phyloP scores from a whole-genome alignment of 2,797 vertebrate genomes.

The Dipus sagitta region DNA sequence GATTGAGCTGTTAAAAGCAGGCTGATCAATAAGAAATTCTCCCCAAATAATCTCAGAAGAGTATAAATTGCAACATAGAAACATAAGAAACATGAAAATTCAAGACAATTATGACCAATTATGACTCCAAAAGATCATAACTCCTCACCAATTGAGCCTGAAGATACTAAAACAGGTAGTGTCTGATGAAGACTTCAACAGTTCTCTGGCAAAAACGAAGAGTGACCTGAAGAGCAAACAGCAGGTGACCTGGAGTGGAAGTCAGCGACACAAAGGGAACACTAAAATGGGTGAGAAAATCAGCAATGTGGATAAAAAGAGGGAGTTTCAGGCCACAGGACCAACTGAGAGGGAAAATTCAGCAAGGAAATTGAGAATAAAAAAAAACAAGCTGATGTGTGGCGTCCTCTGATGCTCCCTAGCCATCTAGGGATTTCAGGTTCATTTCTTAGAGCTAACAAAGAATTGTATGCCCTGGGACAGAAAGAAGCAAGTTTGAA shows the following conservation, averaged over 20 bases:
- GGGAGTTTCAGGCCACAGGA: too few relatives aligned
- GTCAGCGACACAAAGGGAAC: not conserved
- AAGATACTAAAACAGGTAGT: not conserved
- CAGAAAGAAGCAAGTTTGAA: too few relatives aligned
- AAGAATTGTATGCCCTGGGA: too few relatives aligned
- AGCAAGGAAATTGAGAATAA: not conserved
- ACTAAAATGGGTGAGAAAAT: not conserved
- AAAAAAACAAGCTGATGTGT: not conserved
- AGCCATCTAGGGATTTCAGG: too few relatives aligned
- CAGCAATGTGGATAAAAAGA: not conserved
- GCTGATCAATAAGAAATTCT: not conserved
- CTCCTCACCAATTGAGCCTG: not conserved
- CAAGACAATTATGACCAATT: not conserved
- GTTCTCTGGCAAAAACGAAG: not conserved
- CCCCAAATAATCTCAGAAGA: not conserved
- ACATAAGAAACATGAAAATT: not conserved
- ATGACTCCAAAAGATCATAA: not conserved
- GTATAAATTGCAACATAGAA: not conserved
- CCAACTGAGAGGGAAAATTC: not conserved
- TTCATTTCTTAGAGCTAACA: too few relatives aligned
- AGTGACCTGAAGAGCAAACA: too few relatives aligned
- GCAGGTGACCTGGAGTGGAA: not conserved
- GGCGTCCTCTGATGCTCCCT: too few relatives aligned
- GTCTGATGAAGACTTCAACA: not conserved
- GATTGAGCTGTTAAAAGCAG: not conserved